Evolutionary conservation across 2,888 invertebrate species (phyloP).

Genomic region (Microctonus aethiopoides): DNA sequence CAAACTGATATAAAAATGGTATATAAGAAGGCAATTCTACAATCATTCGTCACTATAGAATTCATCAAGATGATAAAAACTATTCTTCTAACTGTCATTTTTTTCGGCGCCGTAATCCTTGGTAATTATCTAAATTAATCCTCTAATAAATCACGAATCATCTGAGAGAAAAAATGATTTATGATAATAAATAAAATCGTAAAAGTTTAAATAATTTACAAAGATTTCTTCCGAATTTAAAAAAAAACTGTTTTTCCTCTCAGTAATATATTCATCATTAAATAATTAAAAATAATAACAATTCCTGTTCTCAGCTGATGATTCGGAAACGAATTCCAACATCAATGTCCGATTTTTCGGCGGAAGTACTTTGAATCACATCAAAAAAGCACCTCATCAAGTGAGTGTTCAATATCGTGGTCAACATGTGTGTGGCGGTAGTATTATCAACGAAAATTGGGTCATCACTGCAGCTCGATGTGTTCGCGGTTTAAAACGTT

Average conservation of each 20-base stretch:
- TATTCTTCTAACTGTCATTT: neutral
- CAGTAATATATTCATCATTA: too few relatives aligned
- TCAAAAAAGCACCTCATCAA: slow-evolving; percentile 46
- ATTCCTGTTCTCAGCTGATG: too few relatives aligned
- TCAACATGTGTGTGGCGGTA: slow-evolving; percentile 70
- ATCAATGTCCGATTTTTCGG: neutral
- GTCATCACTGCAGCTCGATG: slow-evolving; percentile 68
- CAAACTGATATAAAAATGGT: neutral
- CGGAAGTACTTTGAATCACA: slow-evolving; percentile 13
- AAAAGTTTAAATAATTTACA: too few relatives aligned
- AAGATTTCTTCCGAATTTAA: too few relatives aligned
- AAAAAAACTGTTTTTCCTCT: neutral
- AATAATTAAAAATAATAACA: too few relatives aligned
- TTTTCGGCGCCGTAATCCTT: neutral
- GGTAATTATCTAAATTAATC: neutral
- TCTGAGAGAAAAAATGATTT: too few relatives aligned
- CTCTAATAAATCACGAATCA: too few relatives aligned
- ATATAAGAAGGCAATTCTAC: neutral
- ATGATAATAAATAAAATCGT: too few relatives aligned
- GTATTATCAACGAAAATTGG: slow-evolving; percentile 67
- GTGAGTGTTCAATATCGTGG: slow-evolving; percentile 51
- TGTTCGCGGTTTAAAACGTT: slow-evolving; percentile 2
- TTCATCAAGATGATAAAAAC: neutral
- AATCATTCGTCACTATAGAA: neutral
- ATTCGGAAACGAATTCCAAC: neutral